Percentiles rank a stretch among this genome's conserved stretches.
Conservation (phyloP, 2,797 vertebrate species). For the Antrozous pallidus region DNA sequence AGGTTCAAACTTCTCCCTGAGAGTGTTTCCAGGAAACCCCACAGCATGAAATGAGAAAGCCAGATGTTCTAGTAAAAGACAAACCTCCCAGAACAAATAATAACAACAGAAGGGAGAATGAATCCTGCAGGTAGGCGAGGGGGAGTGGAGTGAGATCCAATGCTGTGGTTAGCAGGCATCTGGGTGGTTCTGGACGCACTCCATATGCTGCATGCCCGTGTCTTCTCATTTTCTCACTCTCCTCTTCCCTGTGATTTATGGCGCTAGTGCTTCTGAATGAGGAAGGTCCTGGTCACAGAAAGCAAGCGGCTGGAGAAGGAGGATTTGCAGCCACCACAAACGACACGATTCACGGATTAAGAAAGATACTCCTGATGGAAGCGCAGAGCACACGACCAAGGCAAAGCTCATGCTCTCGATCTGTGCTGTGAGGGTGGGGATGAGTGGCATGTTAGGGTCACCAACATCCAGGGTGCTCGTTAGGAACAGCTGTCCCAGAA, state of each 20-base stretch:
- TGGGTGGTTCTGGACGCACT: neutral
- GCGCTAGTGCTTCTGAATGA: neutral
- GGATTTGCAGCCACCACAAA: neutral
- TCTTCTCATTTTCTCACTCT: neutral
- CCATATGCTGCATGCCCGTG: neutral
- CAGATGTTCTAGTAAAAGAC: constrained; percentile 52
- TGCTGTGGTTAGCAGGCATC: neutral
- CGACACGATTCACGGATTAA: neutral
- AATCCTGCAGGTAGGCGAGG: neutral
- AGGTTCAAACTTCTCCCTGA: constrained; percentile 27
- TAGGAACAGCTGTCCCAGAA: neutral
- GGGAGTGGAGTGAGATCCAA: neutral
- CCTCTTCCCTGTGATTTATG: neutral
- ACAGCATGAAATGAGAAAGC: constrained; percentile 8
- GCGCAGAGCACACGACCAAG: accelerated
- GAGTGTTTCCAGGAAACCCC: constrained; percentile 60
- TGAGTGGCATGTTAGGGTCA: neutral
- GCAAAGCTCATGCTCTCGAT: neutral
- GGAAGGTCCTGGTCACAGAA: neutral
- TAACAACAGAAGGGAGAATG: constrained; percentile 24
- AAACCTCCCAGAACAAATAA: constrained; percentile 49
- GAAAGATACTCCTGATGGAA: neutral
- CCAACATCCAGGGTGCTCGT: neutral
- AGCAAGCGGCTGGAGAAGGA: neutral
- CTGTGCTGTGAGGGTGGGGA: neutral